A percentile compares a stretch with the other conserved stretches of the same genome.
These are phyloP conservation scores for Ptychodera flava DNA, from an alignment of 35 echinoderm and acorn worm genomes.

Conservation along the genomic window DNA sequence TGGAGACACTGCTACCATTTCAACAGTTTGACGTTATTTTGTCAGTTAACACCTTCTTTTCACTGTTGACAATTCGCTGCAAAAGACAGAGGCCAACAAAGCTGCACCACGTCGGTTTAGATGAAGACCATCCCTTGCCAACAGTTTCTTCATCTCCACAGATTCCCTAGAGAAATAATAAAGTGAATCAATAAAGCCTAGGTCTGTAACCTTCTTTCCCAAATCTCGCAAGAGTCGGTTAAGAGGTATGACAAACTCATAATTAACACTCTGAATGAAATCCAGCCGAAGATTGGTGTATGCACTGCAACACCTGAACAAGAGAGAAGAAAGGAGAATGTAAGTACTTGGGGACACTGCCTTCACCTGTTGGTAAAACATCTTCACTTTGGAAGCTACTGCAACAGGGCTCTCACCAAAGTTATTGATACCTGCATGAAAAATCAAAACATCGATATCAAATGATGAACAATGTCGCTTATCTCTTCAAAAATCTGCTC, in stretches of 20 bases:
- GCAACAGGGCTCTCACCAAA: neutral
- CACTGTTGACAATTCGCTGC: neutral
- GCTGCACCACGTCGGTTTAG: neutral
- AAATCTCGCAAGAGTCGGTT: neutral
- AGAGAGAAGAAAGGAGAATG: neutral
- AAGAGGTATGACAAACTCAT: neutral
- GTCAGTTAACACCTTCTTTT: neutral
- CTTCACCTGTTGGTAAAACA: neutral
- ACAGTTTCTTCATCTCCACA: neutral
- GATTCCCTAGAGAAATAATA: neutral
- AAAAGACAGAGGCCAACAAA: neutral
- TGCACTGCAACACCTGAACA: neutral
- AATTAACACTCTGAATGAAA: neutral
- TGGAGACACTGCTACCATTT: too few relatives aligned
- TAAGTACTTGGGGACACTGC: neutral
- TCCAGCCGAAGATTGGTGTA: neutral
- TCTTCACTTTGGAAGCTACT: neutral
- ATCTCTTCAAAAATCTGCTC: neutral
- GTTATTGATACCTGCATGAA: neutral
- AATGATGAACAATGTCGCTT: neutral
- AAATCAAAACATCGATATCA: neutral
- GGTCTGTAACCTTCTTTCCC: neutral
- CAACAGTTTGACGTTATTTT: too few relatives aligned
- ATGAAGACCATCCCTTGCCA: neutral
- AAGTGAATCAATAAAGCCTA: neutral